Percentiles rank a stretch among this genome's conserved stretches.
Evolutionary conservation across 2,113 vertebrate genomes (phyloP).

Genomic region (Syngnathus scovelli): DNA sequence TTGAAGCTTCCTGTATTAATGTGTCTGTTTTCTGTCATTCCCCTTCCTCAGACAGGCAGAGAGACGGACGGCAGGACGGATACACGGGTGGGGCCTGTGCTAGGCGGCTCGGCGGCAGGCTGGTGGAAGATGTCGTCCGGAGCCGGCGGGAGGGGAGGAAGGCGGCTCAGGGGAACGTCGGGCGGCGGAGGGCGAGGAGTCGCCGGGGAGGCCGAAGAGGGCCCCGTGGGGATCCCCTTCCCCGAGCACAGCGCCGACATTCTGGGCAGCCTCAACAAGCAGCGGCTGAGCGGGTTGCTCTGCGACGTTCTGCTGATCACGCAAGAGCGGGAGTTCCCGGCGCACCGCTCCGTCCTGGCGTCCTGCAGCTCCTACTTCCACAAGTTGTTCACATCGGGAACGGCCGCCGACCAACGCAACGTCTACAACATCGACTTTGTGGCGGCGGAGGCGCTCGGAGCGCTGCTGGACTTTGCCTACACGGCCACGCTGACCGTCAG

Average conservation of each 20-base stretch:
- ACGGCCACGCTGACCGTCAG: constrained; percentile 94
- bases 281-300: constrained; percentile 86
- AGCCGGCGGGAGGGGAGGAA: constrained; percentile 72
- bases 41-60: constrained; percentile 66
- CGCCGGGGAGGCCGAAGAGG: constrained; percentile 81
- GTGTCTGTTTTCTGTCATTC: constrained; percentile 14
- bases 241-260: constrained; percentile 96
- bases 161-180: constrained; percentile 60
- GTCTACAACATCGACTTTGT: constrained; percentile 96
- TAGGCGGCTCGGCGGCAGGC: constrained; percentile 78
- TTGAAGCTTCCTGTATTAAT: not conserved
- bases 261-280: constrained; percentile 90
- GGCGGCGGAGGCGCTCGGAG: constrained; percentile 83
- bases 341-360: constrained; percentile 95
- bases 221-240: constrained; percentile 97
- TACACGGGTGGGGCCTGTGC: constrained; percentile 73
- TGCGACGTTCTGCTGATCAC: constrained; percentile 94
- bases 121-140: constrained; percentile 84
- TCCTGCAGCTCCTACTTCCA: constrained; percentile 98
- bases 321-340: constrained; percentile 90
- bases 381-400: constrained; percentile 96
- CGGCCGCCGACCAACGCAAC: constrained; percentile 89
- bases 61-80: constrained; percentile 78
- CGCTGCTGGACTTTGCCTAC: constrained; percentile 97
- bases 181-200: constrained; percentile 56